Conservation (phyloP, 2,888 invertebrate genomes). For the Macrosoma leucophasiata region DNA sequence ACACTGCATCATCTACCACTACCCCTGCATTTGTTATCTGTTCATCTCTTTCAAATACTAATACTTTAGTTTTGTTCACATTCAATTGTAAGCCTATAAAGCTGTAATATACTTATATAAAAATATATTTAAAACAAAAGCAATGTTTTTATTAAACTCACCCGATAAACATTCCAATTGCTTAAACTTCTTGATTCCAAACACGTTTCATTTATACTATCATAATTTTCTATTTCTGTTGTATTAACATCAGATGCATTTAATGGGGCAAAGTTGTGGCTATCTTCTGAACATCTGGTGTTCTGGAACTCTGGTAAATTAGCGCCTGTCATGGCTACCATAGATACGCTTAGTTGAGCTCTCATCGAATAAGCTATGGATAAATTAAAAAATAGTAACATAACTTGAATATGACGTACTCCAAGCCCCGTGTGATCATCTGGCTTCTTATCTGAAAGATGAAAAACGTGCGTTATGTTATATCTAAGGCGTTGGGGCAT, state of each 20-base stretch:
- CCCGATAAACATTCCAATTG: constrained; percentile 40
- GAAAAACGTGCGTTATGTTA: too few relatives aligned
- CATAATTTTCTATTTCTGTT: neutral
- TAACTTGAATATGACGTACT: constrained; percentile 40
- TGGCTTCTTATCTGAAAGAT: too few relatives aligned
- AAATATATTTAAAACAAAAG: too few relatives aligned
- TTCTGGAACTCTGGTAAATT: constrained; percentile 6
- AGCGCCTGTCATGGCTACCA: constrained; percentile 53
- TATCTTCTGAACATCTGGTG: neutral
- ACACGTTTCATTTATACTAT: constrained; percentile 2
- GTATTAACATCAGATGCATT: neutral
- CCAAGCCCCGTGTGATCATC: constrained; percentile 40
- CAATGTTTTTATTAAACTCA: constrained; percentile 35
- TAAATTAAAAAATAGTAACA: constrained; percentile 43
- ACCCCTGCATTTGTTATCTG: too few relatives aligned
- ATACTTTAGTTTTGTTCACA: too few relatives aligned
- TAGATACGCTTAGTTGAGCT: constrained; percentile 27
- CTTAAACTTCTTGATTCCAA: constrained; percentile 16
- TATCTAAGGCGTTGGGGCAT: too few relatives aligned
- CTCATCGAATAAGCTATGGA: constrained; percentile 33
- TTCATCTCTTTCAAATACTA: too few relatives aligned
- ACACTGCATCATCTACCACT: too few relatives aligned
- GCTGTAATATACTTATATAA: too few relatives aligned
- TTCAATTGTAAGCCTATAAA: too few relatives aligned
- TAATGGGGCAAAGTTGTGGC: neutral